These are phyloP conservation scores for Andrena fulva DNA, from an alignment of 2,888 invertebrate species.

Conservation along the genomic window DNA sequence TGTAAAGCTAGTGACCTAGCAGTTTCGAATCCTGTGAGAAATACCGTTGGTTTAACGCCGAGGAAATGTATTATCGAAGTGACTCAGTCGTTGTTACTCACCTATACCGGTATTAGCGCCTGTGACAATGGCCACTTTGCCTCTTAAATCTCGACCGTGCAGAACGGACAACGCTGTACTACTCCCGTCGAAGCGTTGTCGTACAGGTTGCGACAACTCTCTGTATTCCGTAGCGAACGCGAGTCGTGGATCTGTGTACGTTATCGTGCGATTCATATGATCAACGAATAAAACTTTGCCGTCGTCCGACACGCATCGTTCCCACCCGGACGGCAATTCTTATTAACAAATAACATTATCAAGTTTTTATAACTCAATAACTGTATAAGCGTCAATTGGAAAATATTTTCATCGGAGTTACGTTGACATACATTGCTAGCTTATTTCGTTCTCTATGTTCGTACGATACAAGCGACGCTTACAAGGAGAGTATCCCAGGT, in stretches of 20 bases:
- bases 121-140: conserved; percentile 94
- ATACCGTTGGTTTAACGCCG: conserved; percentile 3
- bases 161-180: conserved; percentile 92
- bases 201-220: conserved; percentile 90
- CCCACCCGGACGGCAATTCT: conserved; percentile 96
- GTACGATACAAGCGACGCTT: not conserved
- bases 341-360: conserved; percentile 35
- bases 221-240: conserved; percentile 93
- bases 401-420: not conserved
- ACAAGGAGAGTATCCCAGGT: no score
- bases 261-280: conserved; percentile 91
- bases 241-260: conserved; percentile 95
- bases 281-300: conserved; percentile 92
- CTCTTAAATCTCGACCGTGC: conserved; percentile 94
- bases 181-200: conserved; percentile 95
- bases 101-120: conserved; percentile 97
- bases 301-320: conserved; percentile 90
- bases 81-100: conserved; percentile 67
- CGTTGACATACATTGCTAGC: not conserved
- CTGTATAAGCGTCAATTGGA: not conserved
- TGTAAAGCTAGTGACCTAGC: conserved; percentile 94
- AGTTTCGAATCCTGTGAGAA: conserved; percentile 92
- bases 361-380: not conserved
- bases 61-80: not conserved
- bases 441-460: not conserved